Evolutionary conservation across 2,797 vertebrate genomes (phyloP), one percentile per base, ranked within the genome.

Genomic region (Serranus cabrilla): DNA sequence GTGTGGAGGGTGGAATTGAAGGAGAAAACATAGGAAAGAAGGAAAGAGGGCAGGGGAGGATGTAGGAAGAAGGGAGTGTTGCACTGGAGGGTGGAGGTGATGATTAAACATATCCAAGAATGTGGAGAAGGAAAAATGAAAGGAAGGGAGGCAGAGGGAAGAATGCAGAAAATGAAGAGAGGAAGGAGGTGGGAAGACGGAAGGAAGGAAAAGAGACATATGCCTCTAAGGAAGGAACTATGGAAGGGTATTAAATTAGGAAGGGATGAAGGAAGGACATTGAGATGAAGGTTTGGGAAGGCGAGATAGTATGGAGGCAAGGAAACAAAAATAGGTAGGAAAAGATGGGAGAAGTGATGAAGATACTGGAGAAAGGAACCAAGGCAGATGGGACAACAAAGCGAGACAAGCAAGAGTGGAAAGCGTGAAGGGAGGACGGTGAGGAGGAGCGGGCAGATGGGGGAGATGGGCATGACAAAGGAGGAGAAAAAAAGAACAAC

Each of bases 371-470:
- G 55, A 39, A 17, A 62, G 70, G 49, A 57, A 50, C 17, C 20
- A 17, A 66, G 43, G 34, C 55, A 77, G 70, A 76, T 66, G 65
- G 65, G 52, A 52, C 40, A 37, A 63, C 27, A 64, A 65, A 78
- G 67, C n/a, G n/a, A 67, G 31, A 60, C 49, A 31, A 40, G 21
- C 21, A 2, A 55, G 64, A 61, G 50, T 43, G 20, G 43, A 57
- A 46, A 62, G 71, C 12, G 9, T 59, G 52, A 67, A 62, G 60
- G 42, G 51, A 47, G 14, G 55, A 59, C 6, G 17, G 11, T 13
- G 52, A 76, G 25, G 47, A 60, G 42, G 31, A 68, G 66, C 0
- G 18, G 42, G 50, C 58, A 68, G 60, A 76, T 50, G 52, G 63
- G 57, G 16, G 31, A 64, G 34, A 61, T 4, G 27, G 45, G 18